Percentiles rank a stretch among this genome's conserved stretches.
Conservation (phyloP, 2,888 invertebrate genomes). For the Brenthis ino region DNA sequence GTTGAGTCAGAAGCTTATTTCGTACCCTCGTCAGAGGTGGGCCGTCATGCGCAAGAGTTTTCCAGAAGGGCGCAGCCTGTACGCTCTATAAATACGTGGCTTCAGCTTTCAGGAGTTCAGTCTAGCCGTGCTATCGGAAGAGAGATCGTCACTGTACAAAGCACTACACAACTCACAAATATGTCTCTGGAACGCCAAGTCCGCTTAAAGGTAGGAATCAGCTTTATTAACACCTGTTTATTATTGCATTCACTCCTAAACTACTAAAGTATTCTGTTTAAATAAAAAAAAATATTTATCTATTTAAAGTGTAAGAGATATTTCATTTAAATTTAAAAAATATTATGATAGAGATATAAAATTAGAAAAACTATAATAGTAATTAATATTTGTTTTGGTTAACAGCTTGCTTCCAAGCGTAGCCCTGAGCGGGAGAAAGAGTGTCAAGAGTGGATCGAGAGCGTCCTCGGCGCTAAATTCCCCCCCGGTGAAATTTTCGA, state of each 20-base stretch:
- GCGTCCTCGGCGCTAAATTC: slow-evolving; percentile 93
- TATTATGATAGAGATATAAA: too few species aligned
- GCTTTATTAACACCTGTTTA: slow-evolving; percentile 39
- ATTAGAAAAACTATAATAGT: neutral
- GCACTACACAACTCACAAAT: slow-evolving; percentile 64
- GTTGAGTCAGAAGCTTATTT: slow-evolving; percentile 76
- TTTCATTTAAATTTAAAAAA: too few species aligned
- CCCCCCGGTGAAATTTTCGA: slow-evolving; percentile 91
- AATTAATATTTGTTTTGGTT: slow-evolving; percentile 22
- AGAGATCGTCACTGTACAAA: slow-evolving; percentile 56
- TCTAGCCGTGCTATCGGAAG: slow-evolving; percentile 69
- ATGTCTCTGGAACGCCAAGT: slow-evolving; percentile 97
- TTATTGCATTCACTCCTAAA: neutral
- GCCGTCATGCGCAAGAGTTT: slow-evolving; percentile 61
- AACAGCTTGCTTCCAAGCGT: slow-evolving; percentile 91
- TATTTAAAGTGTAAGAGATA: too few species aligned
- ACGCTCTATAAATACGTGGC: slow-evolving; percentile 75
- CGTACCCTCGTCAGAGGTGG: slow-evolving; percentile 58
- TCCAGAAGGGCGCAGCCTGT: slow-evolving; percentile 77
- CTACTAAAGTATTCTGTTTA: neutral
- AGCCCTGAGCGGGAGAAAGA: slow-evolving; percentile 91
- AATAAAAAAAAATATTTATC: too few species aligned
- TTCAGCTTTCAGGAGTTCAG: slow-evolving; percentile 76
- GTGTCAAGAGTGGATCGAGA: slow-evolving; percentile 96
- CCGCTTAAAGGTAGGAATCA: slow-evolving; percentile 89